phyloP scores from a whole-genome alignment of 1,140 invertebrate species.

The Ladona fulva region DNA sequence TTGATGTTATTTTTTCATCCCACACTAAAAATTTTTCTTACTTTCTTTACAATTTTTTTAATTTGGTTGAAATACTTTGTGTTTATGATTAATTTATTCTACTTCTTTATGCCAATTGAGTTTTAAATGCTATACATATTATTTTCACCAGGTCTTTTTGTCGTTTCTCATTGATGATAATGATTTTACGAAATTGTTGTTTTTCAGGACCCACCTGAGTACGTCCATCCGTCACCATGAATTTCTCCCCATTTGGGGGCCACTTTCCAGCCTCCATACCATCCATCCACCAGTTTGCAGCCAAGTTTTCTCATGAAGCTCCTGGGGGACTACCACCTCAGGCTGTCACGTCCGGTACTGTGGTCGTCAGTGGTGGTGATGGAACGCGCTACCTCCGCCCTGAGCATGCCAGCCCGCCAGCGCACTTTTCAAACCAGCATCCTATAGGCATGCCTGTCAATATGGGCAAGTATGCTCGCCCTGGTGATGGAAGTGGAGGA shows the following conservation, averaged over 20 bases:
- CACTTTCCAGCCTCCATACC: conserved; percentile 52
- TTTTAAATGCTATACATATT: too few relatives aligned
- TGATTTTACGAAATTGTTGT: too few relatives aligned
- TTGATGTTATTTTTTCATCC: too few relatives aligned
- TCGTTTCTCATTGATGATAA: too few relatives aligned
- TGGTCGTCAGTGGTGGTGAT: conserved; percentile 50
- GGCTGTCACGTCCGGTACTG: conserved; percentile 22
- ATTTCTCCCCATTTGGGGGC: conserved; percentile 57
- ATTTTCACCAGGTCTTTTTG: too few relatives aligned
- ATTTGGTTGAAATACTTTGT: too few relatives aligned
- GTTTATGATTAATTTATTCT: too few relatives aligned
- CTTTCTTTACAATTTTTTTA: too few relatives aligned
- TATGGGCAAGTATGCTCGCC: conserved; percentile 36
- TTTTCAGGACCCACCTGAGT: not conserved
- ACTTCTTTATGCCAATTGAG: too few relatives aligned
- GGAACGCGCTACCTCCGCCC: conserved; percentile 63
- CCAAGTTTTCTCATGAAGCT: conserved; percentile 50
- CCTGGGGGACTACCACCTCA: conserved; percentile 32
- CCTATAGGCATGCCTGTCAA: conserved; percentile 64
- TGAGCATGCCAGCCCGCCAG: conserved; percentile 43
- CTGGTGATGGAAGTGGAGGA: conserved; percentile 11
- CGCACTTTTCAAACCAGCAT: conserved; percentile 39
- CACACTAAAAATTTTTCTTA: too few relatives aligned
- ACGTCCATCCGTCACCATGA: conserved; percentile 40
- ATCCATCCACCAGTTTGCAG: conserved; percentile 51